phyloP scores from a whole-genome alignment of 2,797 vertebrate species.

The Helicolenus hilgendorfi region DNA sequence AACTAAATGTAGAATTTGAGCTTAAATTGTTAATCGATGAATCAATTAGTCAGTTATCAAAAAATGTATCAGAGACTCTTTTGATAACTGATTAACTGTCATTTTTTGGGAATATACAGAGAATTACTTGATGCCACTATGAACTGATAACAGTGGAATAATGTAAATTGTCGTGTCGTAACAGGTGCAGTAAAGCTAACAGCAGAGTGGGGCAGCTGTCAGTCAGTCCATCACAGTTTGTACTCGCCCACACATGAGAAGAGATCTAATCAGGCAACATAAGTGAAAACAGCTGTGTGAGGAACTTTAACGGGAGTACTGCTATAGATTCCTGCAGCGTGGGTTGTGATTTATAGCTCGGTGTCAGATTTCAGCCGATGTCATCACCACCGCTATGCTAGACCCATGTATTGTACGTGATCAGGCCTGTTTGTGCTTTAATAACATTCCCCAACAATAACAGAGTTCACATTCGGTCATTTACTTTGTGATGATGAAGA shows the following conservation, averaged over 20 bases:
- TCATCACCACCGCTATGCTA: neutral
- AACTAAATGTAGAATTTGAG: neutral
- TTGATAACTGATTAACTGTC: too few relatives aligned
- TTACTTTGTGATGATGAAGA: neutral
- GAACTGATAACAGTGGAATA: neutral
- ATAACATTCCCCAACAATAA: neutral
- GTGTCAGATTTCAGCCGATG: neutral
- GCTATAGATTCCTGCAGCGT: neutral
- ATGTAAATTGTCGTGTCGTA: neutral
- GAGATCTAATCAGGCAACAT: neutral
- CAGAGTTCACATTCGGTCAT: neutral
- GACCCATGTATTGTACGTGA: neutral
- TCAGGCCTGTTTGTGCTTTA: neutral
- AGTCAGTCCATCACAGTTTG: neutral
- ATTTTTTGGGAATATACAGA: neutral
- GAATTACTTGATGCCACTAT: neutral
- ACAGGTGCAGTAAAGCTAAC: neutral
- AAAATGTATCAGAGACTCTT: neutral
- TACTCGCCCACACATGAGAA: neutral
- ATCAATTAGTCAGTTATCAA: neutral
- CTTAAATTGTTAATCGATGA: neutral
- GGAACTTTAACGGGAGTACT: neutral
- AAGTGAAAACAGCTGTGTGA: conserved; percentile 24
- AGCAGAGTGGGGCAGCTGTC: neutral
- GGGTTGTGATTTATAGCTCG: neutral